These are phyloP conservation scores for Oenanthe melanoleuca DNA, from an alignment of 2,113 vertebrate species.

Conservation along the genomic window DNA sequence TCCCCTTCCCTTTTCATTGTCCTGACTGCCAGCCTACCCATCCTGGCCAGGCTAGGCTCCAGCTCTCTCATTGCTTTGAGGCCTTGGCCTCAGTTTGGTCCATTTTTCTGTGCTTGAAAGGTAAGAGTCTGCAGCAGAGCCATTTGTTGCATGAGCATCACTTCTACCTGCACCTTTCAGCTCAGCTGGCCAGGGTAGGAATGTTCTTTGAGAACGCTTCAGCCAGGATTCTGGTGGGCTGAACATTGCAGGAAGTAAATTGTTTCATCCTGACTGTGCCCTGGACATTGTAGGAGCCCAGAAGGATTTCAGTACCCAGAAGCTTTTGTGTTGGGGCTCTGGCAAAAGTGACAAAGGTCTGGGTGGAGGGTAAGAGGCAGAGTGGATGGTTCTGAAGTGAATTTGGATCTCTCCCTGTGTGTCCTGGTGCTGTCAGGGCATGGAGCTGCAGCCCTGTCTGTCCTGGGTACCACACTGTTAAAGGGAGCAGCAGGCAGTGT, in stretches of 20 bases:
- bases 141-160: no score
- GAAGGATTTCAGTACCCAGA: not conserved
- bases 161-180: not conserved
- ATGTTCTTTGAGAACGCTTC: not conserved
- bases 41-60: not conserved
- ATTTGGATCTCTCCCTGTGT: not conserved
- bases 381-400: not conserved
- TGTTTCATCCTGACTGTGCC: not conserved
- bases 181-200: not conserved
- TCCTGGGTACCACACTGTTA: not conserved
- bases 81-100: not conserved
- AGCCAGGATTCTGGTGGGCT: not conserved
- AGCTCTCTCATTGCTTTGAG: not conserved
- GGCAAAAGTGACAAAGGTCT: not conserved
- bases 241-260: not conserved
- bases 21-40: not conserved
- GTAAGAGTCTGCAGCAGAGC: no score
- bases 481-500: not conserved
- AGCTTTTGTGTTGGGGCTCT: not conserved
- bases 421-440: not conserved
- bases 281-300: rapidly evolving
- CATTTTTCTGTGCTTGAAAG: not conserved
- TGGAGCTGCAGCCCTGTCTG: not conserved
- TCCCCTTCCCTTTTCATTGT: not conserved
- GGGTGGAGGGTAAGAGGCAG: not conserved